Percentiles rank a stretch among this genome's conserved stretches.
phyloP scores from a whole-genome alignment of 2,797 vertebrate species.

The Cygnus olor region DNA sequence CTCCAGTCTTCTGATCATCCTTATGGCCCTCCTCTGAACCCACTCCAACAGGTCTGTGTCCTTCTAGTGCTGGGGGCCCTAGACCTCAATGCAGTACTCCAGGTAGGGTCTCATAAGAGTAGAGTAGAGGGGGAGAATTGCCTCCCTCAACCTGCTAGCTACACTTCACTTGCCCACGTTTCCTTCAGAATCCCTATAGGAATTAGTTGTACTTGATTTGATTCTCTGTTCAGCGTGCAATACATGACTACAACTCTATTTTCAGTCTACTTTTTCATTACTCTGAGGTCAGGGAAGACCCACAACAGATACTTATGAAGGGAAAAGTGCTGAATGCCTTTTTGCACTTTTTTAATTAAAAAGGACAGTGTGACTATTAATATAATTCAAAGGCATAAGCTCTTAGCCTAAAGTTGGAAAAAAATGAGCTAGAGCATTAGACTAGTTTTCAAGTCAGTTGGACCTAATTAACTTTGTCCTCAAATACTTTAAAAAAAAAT shows the following conservation, averaged over 20 bases:
- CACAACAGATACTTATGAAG: neutral
- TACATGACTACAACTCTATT: neutral
- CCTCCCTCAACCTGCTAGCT: neutral
- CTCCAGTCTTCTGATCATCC: neutral
- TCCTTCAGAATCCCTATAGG: neutral
- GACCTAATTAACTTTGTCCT: neutral
- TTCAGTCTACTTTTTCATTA: neutral
- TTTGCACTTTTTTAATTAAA: neutral
- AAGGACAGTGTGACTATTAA: neutral
- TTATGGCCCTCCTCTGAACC: neutral
- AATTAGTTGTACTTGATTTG: neutral
- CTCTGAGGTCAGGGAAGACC: neutral
- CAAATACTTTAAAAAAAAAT: neutral
- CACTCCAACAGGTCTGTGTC: neutral
- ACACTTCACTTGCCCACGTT: neutral
- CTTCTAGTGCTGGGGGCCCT: neutral
- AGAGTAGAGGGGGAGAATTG: neutral
- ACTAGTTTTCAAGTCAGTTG: neutral
- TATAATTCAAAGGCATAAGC: neutral
- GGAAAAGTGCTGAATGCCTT: neutral
- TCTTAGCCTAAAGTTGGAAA: neutral
- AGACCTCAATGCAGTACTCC: neutral
- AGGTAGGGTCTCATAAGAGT: neutral
- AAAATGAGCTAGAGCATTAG: neutral
- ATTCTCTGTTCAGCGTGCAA: neutral